A percentile compares a stretch with the other conserved stretches of the same genome.
These are phyloP conservation scores for Doryteuthis pealeii DNA, from an alignment of 1,140 invertebrate species.

Conservation along the genomic window DNA sequence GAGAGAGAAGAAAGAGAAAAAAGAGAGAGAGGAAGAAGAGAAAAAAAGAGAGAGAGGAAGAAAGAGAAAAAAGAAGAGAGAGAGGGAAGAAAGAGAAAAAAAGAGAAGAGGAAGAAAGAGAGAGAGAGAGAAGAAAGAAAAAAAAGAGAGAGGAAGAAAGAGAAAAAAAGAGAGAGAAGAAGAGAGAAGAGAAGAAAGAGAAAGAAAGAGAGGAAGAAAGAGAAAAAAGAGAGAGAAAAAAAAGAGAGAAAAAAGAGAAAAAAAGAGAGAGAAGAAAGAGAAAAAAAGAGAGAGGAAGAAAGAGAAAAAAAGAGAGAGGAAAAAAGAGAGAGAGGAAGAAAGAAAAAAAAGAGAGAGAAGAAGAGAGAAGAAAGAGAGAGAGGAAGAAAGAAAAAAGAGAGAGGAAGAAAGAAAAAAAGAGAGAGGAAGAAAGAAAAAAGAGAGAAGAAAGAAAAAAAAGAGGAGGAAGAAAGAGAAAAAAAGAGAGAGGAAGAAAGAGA, in stretches of 20 bases:
- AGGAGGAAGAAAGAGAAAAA: neutral
- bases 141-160: neutral
- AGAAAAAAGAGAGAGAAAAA: neutral
- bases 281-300: constrained; percentile 6
- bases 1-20: too few species aligned
- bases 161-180: too few species aligned
- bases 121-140: neutral
- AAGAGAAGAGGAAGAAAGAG: neutral
- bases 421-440: too few species aligned
- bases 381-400: neutral
- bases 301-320: neutral
- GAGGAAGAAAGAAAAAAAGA: too few species aligned
- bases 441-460: neutral
- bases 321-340: neutral
- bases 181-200: neutral
- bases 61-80: constrained; percentile 6
- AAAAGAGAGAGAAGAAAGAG: neutral
- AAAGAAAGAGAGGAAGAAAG: neutral
- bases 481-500: constrained; percentile 17
- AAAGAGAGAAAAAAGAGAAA: too few species aligned
- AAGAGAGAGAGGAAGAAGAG: neutral
- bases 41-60: neutral
- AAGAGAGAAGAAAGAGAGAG: neutral
- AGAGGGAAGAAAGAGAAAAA: constrained; percentile 7
- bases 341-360: neutral